Evolutionary conservation across 2,888 invertebrate genomes (phyloP), one percentile per base, ranked within the genome.

Genomic region (Colletes collaris): DNA sequence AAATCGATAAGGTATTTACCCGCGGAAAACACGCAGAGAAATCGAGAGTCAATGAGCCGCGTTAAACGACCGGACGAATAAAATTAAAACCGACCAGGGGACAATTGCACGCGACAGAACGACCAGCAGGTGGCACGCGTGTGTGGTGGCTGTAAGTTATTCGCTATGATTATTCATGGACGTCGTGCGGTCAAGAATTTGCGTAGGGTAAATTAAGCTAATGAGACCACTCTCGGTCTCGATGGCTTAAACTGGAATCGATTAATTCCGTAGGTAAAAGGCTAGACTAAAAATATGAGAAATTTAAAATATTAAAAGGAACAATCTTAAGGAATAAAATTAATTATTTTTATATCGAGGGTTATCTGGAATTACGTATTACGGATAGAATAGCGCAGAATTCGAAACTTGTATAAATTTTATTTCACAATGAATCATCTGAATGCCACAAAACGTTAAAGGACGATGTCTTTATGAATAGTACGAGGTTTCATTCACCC

Each of bases 1-100:
- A 70, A 79, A 81, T 81, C 79, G 74, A 74, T 66, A 65, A 70
- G 74, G 60, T 46, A 81, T 73, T 66, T 62, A 76, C 59, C 71
- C 46, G 65, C 59, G 66, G 69, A 37, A 67, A 60, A 60, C 55
- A 44, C 13, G 10, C 19, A 40, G 73, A 53, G 76, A 83, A 80
- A 83, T 83, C 67, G 59, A n/a, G 40, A 60, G 35, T 67, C 77
- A 72, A 84, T 62, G 75, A 83, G 59, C n/a, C 49, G 70, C 73
- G 72, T 63, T 81, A 67, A 75, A 76, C 59, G 65, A 35, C n/a
- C 40, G 53, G 55, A 13, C 27, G 16, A 27, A 75, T 67, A 19
- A 63, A 68, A 67, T 70, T 35, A 81, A 74, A 69, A 65, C 19
- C 49, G 53, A 37, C 53, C 3, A 6, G 44, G 44, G 59, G 44